These are phyloP conservation scores for Podarcis cretensis DNA, from an alignment of 2,113 vertebrate species.

Conservation along the genomic window DNA sequence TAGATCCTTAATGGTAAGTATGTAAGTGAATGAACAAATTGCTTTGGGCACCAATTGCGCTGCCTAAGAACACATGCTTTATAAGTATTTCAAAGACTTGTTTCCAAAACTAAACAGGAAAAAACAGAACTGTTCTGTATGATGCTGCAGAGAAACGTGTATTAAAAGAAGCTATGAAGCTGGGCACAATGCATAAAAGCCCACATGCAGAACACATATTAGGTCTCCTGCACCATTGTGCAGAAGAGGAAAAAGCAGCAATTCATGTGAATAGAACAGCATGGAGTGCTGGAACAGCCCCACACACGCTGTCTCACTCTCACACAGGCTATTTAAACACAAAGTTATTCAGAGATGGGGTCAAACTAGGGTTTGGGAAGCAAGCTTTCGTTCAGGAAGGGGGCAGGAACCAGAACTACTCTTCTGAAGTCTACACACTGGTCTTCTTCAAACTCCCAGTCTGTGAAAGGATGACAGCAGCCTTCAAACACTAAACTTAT, in stretches of 20 bases:
- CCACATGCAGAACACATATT: conserved; percentile 57
- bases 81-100: neutral
- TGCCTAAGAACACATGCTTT: neutral
- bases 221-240: conserved; percentile 41
- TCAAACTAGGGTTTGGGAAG: conserved; percentile 38
- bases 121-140: conserved; percentile 26
- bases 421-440: conserved; percentile 31
- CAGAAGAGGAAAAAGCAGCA: conserved; percentile 41
- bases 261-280: conserved; percentile 53
- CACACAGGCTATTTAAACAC: conserved; percentile 56
- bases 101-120: conserved; percentile 46
- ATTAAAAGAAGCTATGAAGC: conserved; percentile 3
- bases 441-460: conserved; percentile 42
- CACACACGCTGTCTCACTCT: conserved; percentile 42
- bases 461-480: conserved; percentile 52
- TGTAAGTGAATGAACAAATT: conserved; percentile 22
- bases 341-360: conserved; percentile 38
- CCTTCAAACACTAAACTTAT: conserved; percentile 50
- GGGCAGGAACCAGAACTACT: neutral
- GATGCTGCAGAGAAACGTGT: conserved; percentile 20
- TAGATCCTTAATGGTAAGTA: neutral
- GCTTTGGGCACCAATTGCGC: neutral
- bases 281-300: conserved; percentile 51
- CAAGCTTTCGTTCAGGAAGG: conserved; percentile 43
- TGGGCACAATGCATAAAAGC: conserved; percentile 42